A percentile compares a stretch with the other conserved stretches of the same genome.
Conservation (phyloP, 2,113 vertebrate genomes). For the Taurulus bubalis region DNA sequence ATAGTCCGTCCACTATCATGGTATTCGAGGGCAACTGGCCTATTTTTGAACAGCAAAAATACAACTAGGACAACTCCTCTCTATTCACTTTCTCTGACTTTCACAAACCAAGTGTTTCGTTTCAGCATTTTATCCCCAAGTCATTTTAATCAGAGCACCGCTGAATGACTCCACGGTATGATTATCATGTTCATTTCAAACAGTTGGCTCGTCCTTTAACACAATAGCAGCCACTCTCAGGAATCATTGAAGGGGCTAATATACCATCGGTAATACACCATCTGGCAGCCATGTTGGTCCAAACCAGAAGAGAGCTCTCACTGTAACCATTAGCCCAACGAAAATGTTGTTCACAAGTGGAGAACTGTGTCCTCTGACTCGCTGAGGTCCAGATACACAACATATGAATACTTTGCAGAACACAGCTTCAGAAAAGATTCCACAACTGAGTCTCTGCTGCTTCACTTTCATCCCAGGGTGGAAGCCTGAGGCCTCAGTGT, state of each 20-base stretch:
- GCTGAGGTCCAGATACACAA: slow-evolving; percentile 15
- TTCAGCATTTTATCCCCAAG: slow-evolving; percentile 20
- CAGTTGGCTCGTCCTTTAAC: slow-evolving; percentile 58
- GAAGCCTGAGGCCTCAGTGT: slow-evolving; percentile 30
- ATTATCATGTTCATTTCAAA: slow-evolving; percentile 67
- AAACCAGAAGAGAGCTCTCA: slow-evolving; percentile 56
- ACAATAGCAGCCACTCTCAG: slow-evolving; percentile 59
- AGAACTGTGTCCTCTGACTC: slow-evolving; percentile 36
- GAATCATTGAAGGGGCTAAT: slow-evolving; percentile 57
- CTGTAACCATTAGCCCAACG: slow-evolving; percentile 54
- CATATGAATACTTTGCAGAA: slow-evolving; percentile 19
- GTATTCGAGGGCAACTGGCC: slow-evolving; percentile 63
- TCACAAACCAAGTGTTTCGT: slow-evolving; percentile 56
- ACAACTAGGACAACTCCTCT: slow-evolving; percentile 64
- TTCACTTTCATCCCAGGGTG: slow-evolving; percentile 14
- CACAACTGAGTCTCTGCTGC: slow-evolving; percentile 44
- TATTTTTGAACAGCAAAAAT: slow-evolving; percentile 71
- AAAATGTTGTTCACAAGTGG: slow-evolving; percentile 45
- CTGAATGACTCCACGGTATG: slow-evolving; percentile 39
- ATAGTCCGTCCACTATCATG: slow-evolving; percentile 40
- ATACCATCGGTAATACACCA: slow-evolving; percentile 69
- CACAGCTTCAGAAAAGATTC: slow-evolving; percentile 19
- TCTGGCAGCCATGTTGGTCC: slow-evolving; percentile 71
- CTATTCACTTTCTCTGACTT: slow-evolving; percentile 59
- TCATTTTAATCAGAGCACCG: slow-evolving; percentile 53